These are phyloP conservation scores for Anthopleura xanthogrammica DNA, from an alignment of 92 coral and sea anemone genomes.

Conservation along the genomic window DNA sequence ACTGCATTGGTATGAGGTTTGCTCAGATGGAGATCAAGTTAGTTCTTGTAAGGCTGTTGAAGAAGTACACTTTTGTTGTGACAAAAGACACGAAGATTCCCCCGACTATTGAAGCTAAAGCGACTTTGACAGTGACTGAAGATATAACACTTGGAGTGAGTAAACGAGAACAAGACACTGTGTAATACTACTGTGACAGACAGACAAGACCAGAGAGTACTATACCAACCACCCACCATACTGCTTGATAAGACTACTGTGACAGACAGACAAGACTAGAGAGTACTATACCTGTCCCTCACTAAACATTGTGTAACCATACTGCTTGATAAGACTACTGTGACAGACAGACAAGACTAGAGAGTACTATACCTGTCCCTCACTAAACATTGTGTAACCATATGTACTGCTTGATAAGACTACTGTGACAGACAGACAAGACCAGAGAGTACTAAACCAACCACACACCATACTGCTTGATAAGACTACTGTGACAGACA, in stretches of 20 bases:
- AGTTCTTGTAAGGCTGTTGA: constrained; percentile 47
- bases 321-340: background rate
- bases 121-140: constrained; percentile 4
- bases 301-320: background rate
- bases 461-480: no score
- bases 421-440: background rate
- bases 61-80: constrained; percentile 16
- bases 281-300: background rate
- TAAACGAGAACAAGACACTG: background rate
- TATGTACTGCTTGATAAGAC: no score
- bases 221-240: background rate
- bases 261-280: background rate
- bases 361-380: background rate
- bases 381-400: background rate
- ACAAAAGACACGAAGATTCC: constrained; percentile 41
- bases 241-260: background rate
- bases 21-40: constrained; percentile 52
- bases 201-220: background rate
- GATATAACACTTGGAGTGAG: constrained; percentile 1
- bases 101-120: background rate
- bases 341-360: background rate
- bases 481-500: no score
- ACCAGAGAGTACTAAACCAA: no score
- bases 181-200: background rate
- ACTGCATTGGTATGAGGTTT: constrained; percentile 26